phyloP scores from a whole-genome alignment of 2,888 invertebrate genomes.

The Thyatira batis region DNA sequence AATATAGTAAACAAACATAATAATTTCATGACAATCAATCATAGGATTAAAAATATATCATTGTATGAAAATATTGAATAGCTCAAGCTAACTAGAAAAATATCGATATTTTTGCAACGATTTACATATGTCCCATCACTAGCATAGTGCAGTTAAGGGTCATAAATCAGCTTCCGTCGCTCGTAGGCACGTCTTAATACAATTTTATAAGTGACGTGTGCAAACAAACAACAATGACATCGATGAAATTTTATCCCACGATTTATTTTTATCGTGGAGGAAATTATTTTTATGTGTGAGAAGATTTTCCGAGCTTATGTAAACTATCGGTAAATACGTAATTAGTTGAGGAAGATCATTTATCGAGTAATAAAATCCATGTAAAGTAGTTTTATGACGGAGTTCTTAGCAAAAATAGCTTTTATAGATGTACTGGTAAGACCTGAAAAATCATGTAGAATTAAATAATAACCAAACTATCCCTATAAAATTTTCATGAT shows the following conservation, averaged over 20 bases:
- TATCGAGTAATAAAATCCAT: background rate
- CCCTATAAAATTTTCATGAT: too few species aligned
- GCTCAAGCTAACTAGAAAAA: too few species aligned
- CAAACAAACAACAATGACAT: constrained; percentile 31
- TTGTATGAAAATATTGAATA: too few species aligned
- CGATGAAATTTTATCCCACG: constrained; percentile 12
- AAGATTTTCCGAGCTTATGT: background rate
- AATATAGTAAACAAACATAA: too few species aligned
- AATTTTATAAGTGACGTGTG: constrained; percentile 68
- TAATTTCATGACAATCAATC: too few species aligned
- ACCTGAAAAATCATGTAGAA: too few species aligned
- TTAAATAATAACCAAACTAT: too few species aligned
- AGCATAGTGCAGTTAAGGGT: constrained; percentile 54
- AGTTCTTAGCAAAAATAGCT: too few species aligned
- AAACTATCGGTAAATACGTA: too few species aligned
- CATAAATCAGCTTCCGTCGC: constrained; percentile 70
- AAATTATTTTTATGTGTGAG: background rate
- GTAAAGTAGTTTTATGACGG: too few species aligned
- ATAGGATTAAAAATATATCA: too few species aligned
- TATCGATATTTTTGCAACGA: constrained; percentile 14
- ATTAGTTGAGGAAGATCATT: background rate
- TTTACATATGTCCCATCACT: constrained; percentile 32
- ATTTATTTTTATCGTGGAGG: background rate
- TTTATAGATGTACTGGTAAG: too few species aligned
- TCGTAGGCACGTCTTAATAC: constrained; percentile 72